phyloP scores from a whole-genome alignment of 2,113 vertebrate genomes.

The Dipodomys ordii region DNA sequence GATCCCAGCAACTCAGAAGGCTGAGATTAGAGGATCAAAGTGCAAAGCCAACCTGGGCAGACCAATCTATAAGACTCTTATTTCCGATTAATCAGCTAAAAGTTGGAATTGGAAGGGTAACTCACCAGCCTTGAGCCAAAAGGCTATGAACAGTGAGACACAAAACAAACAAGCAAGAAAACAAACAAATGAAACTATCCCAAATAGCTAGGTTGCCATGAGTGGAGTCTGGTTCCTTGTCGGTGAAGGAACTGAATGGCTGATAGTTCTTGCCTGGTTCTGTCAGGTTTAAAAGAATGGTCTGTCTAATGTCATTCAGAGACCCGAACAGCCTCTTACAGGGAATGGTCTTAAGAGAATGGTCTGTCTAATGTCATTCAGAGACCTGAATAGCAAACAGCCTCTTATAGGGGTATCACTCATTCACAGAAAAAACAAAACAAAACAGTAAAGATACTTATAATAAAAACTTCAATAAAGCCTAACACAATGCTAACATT shows the following conservation, averaged over 20 bases:
- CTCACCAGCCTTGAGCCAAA: no score
- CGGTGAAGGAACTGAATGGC: neutral
- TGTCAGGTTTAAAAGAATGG: neutral
- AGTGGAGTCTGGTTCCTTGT: neutral
- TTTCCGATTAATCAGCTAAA: no score
- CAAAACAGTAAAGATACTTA: neutral
- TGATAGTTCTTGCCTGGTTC: neutral
- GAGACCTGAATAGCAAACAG: no score
- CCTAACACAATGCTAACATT: neutral
- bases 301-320: neutral
- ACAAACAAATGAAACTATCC: neutral
- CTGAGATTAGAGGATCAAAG: no score
- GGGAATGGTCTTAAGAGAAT: no score
- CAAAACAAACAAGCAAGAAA: no score
- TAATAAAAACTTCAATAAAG: neutral
- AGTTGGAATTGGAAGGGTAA: no score
- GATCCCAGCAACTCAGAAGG: no score
- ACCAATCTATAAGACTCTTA: no score
- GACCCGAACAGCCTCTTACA: no score
- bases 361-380: neutral
- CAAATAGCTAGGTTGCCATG: neutral
- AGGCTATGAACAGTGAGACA: no score
- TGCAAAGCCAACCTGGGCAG: no score
- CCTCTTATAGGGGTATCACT: neutral
- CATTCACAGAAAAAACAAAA: neutral